Evolutionary conservation across 2,113 vertebrate genomes (phyloP), one percentile per base, ranked within the genome.

Genomic region (Mormoops blainvillei): DNA sequence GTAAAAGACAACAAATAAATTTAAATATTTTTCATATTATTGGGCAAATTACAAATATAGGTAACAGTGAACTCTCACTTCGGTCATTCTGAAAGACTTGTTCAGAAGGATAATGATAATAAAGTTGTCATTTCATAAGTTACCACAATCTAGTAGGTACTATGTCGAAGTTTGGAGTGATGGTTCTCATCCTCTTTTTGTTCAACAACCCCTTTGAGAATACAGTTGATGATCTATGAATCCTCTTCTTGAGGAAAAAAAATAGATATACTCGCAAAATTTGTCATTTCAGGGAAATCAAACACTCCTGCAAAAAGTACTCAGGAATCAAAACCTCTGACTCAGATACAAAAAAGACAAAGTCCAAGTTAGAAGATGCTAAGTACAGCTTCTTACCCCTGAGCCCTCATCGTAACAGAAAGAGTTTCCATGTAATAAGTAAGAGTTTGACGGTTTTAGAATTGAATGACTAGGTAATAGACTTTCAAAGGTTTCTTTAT

Each of bases 401-500:
- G 5, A 82, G 20, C 3, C 38, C 9, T 78, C 48, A 26, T 52
- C 28, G 68, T 48, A 85, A 78, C 2, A 11, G 36, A 81, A 94
- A 58, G 38, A 71, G 16, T 82, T 26, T 61, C 65, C 94, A n/a
- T 18, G n/a, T 38, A 52, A 71, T 38, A 22, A 80, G 18, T 68
- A 10, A 0, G 20, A 52, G 8, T 56, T 0, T 6, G 48, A 88
- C 52, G 33, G 56, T 82, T 97, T 92, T 38, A 38, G 41, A 71
- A 87, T 4, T 31, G 36, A 94, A 6, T 94, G 58, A 95, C 93
- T 3, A 95, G 58, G 73, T 63, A 94, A 91, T 0, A 82, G 7
- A 65, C 67, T 43, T 68, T 97, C 67, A 71, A 96, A 89, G 3
- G 4, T 38, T 96, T 96, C 71, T 38, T 95, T 95, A 61, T 52